Conservation (phyloP, 2,888 invertebrate genomes). For the Campoplex nolae region DNA sequence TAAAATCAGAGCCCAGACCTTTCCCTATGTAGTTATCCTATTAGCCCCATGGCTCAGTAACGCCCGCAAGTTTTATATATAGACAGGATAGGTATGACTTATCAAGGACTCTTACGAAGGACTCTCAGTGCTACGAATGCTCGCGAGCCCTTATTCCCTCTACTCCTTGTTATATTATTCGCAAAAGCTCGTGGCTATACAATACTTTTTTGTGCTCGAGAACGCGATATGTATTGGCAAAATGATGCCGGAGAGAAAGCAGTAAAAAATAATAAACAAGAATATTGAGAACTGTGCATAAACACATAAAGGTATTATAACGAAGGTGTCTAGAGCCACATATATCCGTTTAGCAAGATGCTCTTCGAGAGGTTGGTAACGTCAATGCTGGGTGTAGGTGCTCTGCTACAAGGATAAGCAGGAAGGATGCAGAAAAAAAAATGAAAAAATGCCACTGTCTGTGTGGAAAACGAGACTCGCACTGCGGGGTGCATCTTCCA, state of each 20-base stretch:
- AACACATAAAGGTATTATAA: slow-evolving; percentile 37
- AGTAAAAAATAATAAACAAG: neutral
- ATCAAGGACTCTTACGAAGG: slow-evolving; percentile 62
- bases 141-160: slow-evolving; percentile 32
- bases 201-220: slow-evolving; percentile 9
- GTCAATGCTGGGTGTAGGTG: slow-evolving; percentile 4
- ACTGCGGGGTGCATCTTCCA: slow-evolving; percentile 51
- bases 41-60: slow-evolving; percentile 67
- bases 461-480: slow-evolving; percentile 53
- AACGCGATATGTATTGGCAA: slow-evolving; percentile 46
- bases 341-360: slow-evolving; percentile 40
- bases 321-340: slow-evolving; percentile 16
- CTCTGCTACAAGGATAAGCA: neutral
- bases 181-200: slow-evolving; percentile 18
- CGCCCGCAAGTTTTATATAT: slow-evolving; percentile 62
- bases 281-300: slow-evolving; percentile 31
- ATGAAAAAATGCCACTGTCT: slow-evolving; percentile 14
- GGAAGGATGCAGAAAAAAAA: neutral
- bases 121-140: slow-evolving; percentile 42
- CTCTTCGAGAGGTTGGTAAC: slow-evolving; percentile 11
- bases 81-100: slow-evolving; percentile 42
- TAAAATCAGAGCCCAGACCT: slow-evolving; percentile 67
- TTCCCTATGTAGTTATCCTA: slow-evolving; percentile 68
- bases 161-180: slow-evolving; percentile 17
- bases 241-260: slow-evolving; percentile 8